A percentile compares a stretch with the other conserved stretches of the same genome.
These are phyloP conservation scores for Phoenicopterus ruber DNA, from an alignment of 2,113 vertebrate genomes.

Conservation along the genomic window DNA sequence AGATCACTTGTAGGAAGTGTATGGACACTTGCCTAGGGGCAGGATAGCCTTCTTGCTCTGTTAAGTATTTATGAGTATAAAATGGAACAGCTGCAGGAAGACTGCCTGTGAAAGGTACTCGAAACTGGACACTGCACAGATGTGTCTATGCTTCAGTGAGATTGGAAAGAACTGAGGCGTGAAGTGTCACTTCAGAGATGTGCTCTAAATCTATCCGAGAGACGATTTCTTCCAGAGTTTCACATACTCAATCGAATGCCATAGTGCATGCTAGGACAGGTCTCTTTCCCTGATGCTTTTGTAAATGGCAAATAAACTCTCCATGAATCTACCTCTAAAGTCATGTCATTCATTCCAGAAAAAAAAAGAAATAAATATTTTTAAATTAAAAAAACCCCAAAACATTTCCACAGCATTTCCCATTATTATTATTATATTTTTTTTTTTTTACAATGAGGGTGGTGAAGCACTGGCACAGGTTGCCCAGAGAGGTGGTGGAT, in stretches of 20 bases:
- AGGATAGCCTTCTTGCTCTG: background rate
- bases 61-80: background rate
- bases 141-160: background rate
- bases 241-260: rapidly evolving
- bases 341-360: background rate
- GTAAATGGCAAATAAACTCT: background rate
- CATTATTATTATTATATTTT: no score
- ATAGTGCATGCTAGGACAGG: background rate
- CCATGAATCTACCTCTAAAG: background rate
- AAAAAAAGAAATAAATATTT: background rate
- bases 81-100: background rate
- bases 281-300: background rate
- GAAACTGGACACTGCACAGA: background rate
- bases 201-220: background rate
- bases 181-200: background rate
- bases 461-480: no score
- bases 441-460: no score
- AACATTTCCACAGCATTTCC: background rate
- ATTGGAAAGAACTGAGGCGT: background rate
- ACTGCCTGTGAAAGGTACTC: background rate
- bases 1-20: background rate
- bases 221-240: background rate
- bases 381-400: background rate
- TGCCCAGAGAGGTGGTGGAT: no score
- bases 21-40: background rate